These are phyloP conservation scores for Conus canariensis DNA, from an alignment of 2,888 invertebrate genomes.

Conservation along the genomic window DNA sequence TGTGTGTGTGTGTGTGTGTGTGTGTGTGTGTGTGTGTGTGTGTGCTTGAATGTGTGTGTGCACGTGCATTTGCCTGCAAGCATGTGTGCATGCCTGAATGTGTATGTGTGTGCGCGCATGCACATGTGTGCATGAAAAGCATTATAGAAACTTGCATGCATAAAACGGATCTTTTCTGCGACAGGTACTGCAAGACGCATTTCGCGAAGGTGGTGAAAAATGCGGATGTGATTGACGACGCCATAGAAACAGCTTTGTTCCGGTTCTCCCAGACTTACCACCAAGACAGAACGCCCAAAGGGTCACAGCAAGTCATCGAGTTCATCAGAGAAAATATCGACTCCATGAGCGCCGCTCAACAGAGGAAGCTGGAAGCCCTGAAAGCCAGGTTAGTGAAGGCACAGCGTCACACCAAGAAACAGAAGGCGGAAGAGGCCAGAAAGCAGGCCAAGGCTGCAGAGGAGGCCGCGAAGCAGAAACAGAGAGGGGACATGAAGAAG, in stretches of 20 bases:
- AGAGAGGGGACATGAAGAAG: neutral
- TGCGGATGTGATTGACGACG: neutral
- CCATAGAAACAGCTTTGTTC: neutral
- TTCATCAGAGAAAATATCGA: neutral
- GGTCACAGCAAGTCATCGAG: neutral
- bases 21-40: constrained; percentile 18
- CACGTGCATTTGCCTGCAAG: neutral
- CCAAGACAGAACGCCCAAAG: neutral
- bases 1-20: constrained; percentile 18
- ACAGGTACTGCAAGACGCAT: neutral
- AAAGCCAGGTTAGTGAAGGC: neutral
- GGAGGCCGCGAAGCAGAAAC: too few species aligned
- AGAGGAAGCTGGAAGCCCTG: neutral
- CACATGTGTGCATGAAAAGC: neutral
- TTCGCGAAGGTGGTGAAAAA: neutral
- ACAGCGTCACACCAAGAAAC: neutral
- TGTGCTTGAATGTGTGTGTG: neutral
- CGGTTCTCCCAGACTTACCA: neutral
- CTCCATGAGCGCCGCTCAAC: neutral
- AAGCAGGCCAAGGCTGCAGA: neutral
- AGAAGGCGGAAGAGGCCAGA: neutral
- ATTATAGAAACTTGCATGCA: neutral
- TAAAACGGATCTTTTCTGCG: neutral
- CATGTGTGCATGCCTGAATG: neutral
- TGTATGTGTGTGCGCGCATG: neutral